Evolutionary conservation across 2,113 vertebrate genomes (phyloP), one percentile per base, ranked within the genome.

Genomic region (Mungos mungo): DNA sequence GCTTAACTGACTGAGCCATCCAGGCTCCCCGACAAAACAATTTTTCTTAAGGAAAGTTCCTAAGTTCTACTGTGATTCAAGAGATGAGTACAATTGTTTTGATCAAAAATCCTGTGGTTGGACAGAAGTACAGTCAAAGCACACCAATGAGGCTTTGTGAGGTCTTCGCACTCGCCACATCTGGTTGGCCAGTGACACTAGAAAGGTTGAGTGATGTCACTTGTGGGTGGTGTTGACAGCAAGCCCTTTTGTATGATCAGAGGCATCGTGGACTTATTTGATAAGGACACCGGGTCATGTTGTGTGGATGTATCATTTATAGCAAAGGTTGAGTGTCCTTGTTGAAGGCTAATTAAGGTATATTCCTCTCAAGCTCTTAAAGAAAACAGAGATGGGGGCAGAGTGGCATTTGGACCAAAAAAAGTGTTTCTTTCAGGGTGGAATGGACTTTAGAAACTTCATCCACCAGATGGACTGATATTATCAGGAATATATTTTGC

Each of bases 61-160:
- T 2, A 25, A 16, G n/a, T 5, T 8, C 2, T 11, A 27, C 5
- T 57, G 60, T 8, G 16, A 57, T 33, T 33, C 21, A 41, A 68
- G 52, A 52, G 21, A 23, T 66, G 33, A 33, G 15, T 47, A 5
- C 0, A 12, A 1, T 79, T 16, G 19, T 77, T 83, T 76, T 66
- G 14, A 23, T 33, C 9, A 29, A 33, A 33, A 38, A 31, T 25
- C 9, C 45, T 29, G 50, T 0, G 0, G 31, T 16, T 50, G 16
- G 69, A 21, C 1, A 87, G 89, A 29, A 35, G 5, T 6, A 16
- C 0, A 89, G 80, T 5, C 16, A 16, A 57, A 72, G n/a, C 68
- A n/a, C 1, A 0, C 25, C 18, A n/a, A 23, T 1, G 38, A 38
- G 69, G 63, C 72, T 79, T 50, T 21, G 21, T 35, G 74, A 90